phyloP scores from a whole-genome alignment of 2,797 vertebrate genomes.

The Rhinichthys osculus region DNA sequence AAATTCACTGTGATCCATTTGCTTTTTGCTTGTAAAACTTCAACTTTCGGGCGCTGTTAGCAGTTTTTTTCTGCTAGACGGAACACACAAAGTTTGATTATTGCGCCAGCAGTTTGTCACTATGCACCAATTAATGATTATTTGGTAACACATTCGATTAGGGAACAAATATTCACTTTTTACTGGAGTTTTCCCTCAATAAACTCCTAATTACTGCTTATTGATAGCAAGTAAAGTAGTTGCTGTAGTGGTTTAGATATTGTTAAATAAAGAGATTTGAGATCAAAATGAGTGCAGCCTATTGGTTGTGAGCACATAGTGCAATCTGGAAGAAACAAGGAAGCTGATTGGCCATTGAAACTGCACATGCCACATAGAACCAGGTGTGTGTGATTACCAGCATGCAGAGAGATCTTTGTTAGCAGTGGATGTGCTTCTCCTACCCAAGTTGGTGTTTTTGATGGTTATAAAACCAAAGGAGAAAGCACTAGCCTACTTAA shows the following conservation, averaged over 20 bases:
- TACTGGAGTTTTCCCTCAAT: neutral
- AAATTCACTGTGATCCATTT: neutral
- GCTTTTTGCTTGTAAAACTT: neutral
- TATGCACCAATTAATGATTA: neutral
- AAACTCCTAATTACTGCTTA: neutral
- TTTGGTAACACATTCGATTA: neutral
- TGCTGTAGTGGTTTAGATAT: neutral
- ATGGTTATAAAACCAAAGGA: too few relatives aligned
- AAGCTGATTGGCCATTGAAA: too few relatives aligned
- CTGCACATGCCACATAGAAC: too few relatives aligned
- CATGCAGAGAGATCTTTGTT: too few relatives aligned
- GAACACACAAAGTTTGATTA: neutral
- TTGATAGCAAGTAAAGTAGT: neutral
- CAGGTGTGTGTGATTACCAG: too few relatives aligned
- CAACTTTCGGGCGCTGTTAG: neutral
- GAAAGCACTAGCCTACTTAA: too few relatives aligned
- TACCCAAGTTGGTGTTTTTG: too few relatives aligned
- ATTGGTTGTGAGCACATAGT: too few relatives aligned
- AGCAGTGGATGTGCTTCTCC: too few relatives aligned
- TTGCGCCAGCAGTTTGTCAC: neutral
- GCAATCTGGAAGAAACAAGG: too few relatives aligned
- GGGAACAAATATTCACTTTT: neutral
- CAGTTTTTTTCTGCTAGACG: conserved; percentile 16
- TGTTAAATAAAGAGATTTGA: neutral
- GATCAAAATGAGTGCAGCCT: too few relatives aligned